Percentiles rank a stretch among this genome's conserved stretches.
These are phyloP conservation scores for Epinotia demarniana DNA, from an alignment of 2,888 invertebrate species.

Conservation along the genomic window DNA sequence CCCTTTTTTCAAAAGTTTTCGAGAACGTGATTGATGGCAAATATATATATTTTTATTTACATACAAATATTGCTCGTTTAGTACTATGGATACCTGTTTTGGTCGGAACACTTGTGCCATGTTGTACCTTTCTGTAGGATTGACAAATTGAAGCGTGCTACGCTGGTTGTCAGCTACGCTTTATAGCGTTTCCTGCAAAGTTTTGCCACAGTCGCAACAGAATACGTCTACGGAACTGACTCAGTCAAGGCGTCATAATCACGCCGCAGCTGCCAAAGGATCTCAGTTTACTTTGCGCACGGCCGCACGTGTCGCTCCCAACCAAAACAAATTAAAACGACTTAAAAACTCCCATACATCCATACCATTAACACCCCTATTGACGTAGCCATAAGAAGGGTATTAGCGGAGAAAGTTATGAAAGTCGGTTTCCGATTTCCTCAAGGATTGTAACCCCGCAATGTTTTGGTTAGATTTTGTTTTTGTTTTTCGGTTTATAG, in stretches of 20 bases:
- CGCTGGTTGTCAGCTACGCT: too few species aligned
- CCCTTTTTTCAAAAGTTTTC: too few species aligned
- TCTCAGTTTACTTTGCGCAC: slow-evolving; percentile 82
- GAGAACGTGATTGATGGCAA: too few species aligned
- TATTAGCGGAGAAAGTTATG: slow-evolving; percentile 42
- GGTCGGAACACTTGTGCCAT: too few species aligned
- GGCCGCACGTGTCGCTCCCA: slow-evolving; percentile 71
- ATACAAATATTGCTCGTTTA: too few species aligned
- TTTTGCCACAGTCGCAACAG: slow-evolving; percentile 1
- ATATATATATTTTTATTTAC: too few species aligned
- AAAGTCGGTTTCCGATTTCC: slow-evolving; percentile 51
- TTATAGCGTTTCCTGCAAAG: slow-evolving; percentile 14
- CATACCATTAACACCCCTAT: slow-evolving; percentile 51
- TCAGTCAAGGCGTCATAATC: slow-evolving; percentile 72
- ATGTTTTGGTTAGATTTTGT: slow-evolving; percentile 47
- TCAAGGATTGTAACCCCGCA: slow-evolving; percentile 47
- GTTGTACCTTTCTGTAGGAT: neutral
- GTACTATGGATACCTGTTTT: too few species aligned
- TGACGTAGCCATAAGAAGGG: slow-evolving; percentile 36
- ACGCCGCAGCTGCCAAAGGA: slow-evolving; percentile 80
- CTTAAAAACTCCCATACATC: slow-evolving; percentile 53
- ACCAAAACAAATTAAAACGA: slow-evolving; percentile 55
- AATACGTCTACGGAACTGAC: slow-evolving; percentile 57
- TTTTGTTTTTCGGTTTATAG: slow-evolving; percentile 43
- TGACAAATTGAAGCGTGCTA: neutral